A percentile compares a stretch with the other conserved stretches of the same genome.
Conservation (phyloP, 1,140 invertebrate genomes). For the Tetragonula clypearis region DNA sequence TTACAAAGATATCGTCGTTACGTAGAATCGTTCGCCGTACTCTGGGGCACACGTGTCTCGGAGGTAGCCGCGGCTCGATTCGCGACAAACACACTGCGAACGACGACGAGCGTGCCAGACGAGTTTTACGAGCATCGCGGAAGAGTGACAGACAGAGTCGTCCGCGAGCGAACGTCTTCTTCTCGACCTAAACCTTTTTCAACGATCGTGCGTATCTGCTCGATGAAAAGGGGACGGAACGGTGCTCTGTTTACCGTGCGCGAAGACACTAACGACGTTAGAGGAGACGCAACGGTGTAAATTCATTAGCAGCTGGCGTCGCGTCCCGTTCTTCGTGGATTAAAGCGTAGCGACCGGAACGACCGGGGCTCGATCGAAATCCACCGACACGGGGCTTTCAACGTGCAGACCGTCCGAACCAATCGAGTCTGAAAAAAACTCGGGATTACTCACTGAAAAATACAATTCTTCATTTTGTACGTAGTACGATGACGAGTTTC, state of each 20-base stretch:
- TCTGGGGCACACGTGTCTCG: background rate
- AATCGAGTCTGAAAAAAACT: background rate
- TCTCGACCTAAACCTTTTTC: conserved; percentile 40
- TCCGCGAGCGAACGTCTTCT: background rate
- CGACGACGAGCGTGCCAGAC: conserved; percentile 48
- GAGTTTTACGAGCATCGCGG: conserved; percentile 39
- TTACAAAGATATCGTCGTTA: background rate
- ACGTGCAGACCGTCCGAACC: background rate
- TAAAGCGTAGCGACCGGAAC: conserved; percentile 29
- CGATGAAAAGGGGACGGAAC: conserved; percentile 29
- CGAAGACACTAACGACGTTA: conserved; percentile 31
- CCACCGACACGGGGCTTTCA: background rate
- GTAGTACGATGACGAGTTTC: background rate
- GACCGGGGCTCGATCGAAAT: background rate
- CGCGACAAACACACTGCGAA: conserved; percentile 30
- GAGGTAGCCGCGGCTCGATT: conserved; percentile 43
- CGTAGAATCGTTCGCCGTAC: background rate
- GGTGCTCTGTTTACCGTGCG: conserved; percentile 20
- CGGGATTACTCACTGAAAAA: background rate
- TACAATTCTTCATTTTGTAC: background rate
- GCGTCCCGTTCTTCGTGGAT: conserved; percentile 33
- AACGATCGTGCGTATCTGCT: conserved; percentile 34
- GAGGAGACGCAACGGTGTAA: conserved; percentile 32
- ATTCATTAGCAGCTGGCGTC: conserved; percentile 41
- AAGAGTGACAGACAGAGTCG: background rate